Evolutionary conservation across 2,888 invertebrate species (phyloP), one percentile per base, ranked within the genome.

Genomic region (Brassicogethes aeneus): DNA sequence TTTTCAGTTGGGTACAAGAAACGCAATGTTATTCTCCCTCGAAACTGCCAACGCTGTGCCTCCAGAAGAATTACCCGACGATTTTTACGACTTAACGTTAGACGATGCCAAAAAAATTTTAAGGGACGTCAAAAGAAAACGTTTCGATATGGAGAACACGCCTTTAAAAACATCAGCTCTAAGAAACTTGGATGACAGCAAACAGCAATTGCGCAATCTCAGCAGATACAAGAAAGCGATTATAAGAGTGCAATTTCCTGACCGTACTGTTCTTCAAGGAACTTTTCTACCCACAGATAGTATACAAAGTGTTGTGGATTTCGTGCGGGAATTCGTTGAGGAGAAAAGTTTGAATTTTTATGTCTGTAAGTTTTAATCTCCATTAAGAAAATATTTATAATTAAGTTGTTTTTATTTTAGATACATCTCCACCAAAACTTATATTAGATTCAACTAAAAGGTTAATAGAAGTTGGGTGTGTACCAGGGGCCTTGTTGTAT

Each of bases 241-340:
- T 7, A 81, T 95, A 34, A 73, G 94, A 40, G 71, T 95, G 46
- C 84, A 87, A 60, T 94, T 95, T 65, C 91, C 92, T 2, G 85
- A 92, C 67, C 77, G 82, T 39, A 73, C 83, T 34, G 85, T 93
- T 31, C 71, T 95, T 15, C 95, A 95, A 68, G 93, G 85, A 8
- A 74, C 85, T 31, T 95, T 95, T 60, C 72, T 74, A 48, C 86
- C 92, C 1, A 70, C 74, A 8, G 86, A 93, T 62, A 82, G 78
- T 2, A 72, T 93, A 17, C 69, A 73, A 52, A 74, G 77, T 45
- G 75, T 95, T 2, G 73, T 74, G 42, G 75, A 82, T 39, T 93
- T 92, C 70, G 77, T 92, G 1, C 78, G 75, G 55, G 73, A 73
- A 37, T 82, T 84, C 65, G 69, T 94, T 16, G 70, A 74, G 30